Base-by-base conservation (phyloP, 2,797 vertebrate species). In the Lithobates sylvaticus region DNA sequence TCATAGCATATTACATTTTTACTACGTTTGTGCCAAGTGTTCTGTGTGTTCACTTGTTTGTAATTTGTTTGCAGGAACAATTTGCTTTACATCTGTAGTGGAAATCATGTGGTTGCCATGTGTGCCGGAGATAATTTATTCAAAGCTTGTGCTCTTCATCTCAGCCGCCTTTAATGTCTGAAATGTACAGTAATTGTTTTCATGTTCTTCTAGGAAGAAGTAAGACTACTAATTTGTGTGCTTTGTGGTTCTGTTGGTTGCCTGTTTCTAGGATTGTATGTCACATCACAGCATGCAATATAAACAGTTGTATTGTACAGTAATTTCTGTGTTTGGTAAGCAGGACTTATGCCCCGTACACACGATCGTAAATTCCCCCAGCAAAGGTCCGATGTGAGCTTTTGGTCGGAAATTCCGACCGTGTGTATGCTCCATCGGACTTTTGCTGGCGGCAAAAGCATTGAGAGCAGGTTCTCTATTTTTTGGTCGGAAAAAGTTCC, bases 81-180 rank as follows among this genome's bases (percentile, higher is more conserved):
- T 87, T 78, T 87, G 36, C 80, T 83, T 68, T 64, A 73, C 85
- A 83, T 83, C 80, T 73, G 50, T 68, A 83, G 80, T 77, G 50
- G 29, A 87, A 78, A 83, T 83, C 80, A 87, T 83, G 75, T 87
- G 85, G 36, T 67, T 78, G 36, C 79, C 85, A 78, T 87, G 69
- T 87, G 85, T 80, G 82, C 89, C 32, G 79, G 74, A 89, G 84
- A 91, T 84, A 36, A 77, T 54, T 76, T 67, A 89, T 88, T 88
- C 74, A 78, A 69, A 78, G 79, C 71, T 82, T 36, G 78, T 81
- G 69, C 83, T 85, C 64, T 88, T 88, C 80, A 89, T 88, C 39
- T 77, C 7, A 81, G 84, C 72, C n/a, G 70, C 82, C 83, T 74
- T 88, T 50, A 47, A 65, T 86, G 27, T 73, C 74, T 50, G 74